A percentile compares a stretch with the other conserved stretches of the same genome.
phyloP scores from a whole-genome alignment of 2,888 invertebrate genomes.

The Ectropis crepuscularia region DNA sequence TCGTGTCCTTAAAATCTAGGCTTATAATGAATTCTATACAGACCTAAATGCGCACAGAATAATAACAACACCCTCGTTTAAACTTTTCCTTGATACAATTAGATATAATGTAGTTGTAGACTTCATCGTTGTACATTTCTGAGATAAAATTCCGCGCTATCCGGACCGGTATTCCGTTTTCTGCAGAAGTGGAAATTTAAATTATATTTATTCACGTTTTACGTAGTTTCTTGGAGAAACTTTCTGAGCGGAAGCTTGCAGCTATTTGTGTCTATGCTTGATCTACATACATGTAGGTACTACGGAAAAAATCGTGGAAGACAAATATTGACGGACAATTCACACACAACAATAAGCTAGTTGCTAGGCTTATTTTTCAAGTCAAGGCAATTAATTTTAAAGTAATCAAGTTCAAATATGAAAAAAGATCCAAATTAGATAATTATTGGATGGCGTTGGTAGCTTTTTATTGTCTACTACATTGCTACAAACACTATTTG shows the following conservation, averaged over 20 bases:
- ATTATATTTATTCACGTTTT: conserved; percentile 16
- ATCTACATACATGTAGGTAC: not conserved
- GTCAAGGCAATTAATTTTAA: too few species aligned
- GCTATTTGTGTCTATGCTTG: not conserved
- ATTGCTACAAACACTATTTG: too few species aligned
- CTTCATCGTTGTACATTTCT: conserved; percentile 1
- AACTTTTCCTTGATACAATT: conserved; percentile 5
- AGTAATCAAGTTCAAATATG: too few species aligned
- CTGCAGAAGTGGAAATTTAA: conserved; percentile 4
- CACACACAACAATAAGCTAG: too few species aligned
- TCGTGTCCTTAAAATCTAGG: too few species aligned
- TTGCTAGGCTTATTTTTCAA: too few species aligned
- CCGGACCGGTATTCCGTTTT: conserved; percentile 1
- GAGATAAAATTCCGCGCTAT: not conserved
- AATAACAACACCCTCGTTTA: not conserved
- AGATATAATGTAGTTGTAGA: conserved; percentile 7
- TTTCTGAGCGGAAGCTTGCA: conserved; percentile 5
- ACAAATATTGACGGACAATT: too few species aligned
- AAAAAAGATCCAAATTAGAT: too few species aligned
- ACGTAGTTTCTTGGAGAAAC: conserved; percentile 2
- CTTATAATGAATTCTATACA: too few species aligned
- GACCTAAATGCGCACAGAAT: not conserved
- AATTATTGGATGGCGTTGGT: too few species aligned
- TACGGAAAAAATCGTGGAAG: too few species aligned
- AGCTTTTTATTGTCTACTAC: too few species aligned